Base-by-base conservation (phyloP, 2,113 vertebrate genomes). In the Xyrauchen texanus region DNA sequence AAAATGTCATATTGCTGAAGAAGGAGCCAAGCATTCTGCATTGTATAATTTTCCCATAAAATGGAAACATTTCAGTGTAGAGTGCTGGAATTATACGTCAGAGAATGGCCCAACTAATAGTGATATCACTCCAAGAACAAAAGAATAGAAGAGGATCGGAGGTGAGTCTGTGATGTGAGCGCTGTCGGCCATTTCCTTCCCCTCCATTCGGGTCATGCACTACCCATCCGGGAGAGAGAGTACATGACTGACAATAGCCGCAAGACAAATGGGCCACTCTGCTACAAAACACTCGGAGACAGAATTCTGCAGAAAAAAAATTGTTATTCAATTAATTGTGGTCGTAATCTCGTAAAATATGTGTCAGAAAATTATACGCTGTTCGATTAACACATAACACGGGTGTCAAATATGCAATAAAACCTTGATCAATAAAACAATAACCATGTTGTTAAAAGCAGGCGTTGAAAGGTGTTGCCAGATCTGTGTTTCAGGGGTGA, bases 341-440 rank as follows among this genome's bases (percentile, higher is more conserved):
- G 95, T 87, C 95, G 94, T 95, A 95, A 94, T 94, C 91, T 90
- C 90, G 89, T 95, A 95, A 95, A 96, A 95, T 94, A 94, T 91
- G 92, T 94, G 92, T 92, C 91, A 93, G 95, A 96, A 97, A 97
- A 96, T 96, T 95, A 98, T 93, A 94, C 89, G 93, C 92, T 84
- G 93, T 98, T 98, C 94, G 95, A 98, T 98, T 98, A 98, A 94
- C 91, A 92, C 96, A 97, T 98, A 98, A 96, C 96, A 98, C 94
- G 93, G 93, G 93, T 96, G 96, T 98, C 97, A 98, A 93, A 96
- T 95, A 92, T 64, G 92, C 91, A 94, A 97, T 98, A 98, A 99
- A 99, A 95, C 91, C 94, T 93, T 94, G 95, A 99, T 99, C 97
- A 98, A 99, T 99, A 99, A 97, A 98, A 98, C 96, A 98, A 97